Evolutionary conservation across 2,113 vertebrate species (phyloP), one percentile per base, ranked within the genome.

Genomic region (Gavia stellata): DNA sequence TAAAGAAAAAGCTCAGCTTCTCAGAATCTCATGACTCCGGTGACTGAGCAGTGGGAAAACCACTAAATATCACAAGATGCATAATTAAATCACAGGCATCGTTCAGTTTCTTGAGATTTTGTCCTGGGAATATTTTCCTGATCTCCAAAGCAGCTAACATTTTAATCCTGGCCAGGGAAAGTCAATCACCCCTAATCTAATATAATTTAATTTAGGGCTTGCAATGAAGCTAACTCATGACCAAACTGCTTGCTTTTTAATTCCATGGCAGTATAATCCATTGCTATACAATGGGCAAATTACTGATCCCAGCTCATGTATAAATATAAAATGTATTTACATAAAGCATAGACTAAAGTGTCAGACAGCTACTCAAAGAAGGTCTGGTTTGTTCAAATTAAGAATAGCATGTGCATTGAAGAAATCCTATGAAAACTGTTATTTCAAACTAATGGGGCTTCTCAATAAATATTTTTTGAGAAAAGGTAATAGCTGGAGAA

Each of bases 81-180:
- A n/a, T 85, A 93, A 91, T 91, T 85, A 94, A 94, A 95, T 70
- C 81, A 95, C 47, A 86, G 53, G 7, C 49, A 75, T 82, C 61
- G 33, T 94, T 94, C 66, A 33, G 34, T 67, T 94, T 81, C 65
- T 67, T 74, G 55, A 74, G 40, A 79, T 72, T 87, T 93, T 91
- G 28, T 84, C 86, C 70, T 53, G 45, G 65, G 62, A 95, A 81
- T 82, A 75, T 90, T 95, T 87, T 70, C 36, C 36, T n/a, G 26
- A 55, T 85, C 70, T 89, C 72, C 71, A 66, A 94, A 94, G 52
- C 9, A 1, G 66, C 53, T 68, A 95, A 66, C 20, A 65, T 52
- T 92, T 95, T 91, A 95, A 95, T 94, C 58, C 77, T 70, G 36
- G 25, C 20, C 42, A 85, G 45, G 24, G 58, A 82, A 91, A 90